These are phyloP conservation scores for Caenorhabditis uteleia DNA, from an alignment of 2,888 invertebrate species.

Conservation along the genomic window DNA sequence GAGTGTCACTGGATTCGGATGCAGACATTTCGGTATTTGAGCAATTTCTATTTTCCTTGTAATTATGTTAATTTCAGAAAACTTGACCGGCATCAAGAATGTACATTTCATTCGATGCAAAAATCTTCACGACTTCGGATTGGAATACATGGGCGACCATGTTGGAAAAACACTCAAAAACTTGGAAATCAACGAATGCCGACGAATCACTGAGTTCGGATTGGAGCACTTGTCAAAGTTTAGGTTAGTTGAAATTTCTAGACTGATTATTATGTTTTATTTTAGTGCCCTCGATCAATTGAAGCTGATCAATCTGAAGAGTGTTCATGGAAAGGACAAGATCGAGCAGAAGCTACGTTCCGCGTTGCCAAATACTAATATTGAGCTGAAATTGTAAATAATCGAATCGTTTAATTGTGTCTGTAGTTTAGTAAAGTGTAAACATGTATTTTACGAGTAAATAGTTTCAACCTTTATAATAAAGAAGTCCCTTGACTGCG, in stretches of 20 bases:
- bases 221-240: slow-evolving; percentile 51
- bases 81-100: slow-evolving; percentile 38
- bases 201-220: slow-evolving; percentile 58
- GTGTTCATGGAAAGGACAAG: slow-evolving; percentile 53
- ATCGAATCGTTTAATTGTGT: background rate
- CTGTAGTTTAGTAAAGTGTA: too few relatives aligned
- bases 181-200: slow-evolving; percentile 52
- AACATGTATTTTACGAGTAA: too few relatives aligned
- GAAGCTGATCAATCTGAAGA: slow-evolving; percentile 43
- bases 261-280: background rate
- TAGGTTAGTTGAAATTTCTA: slow-evolving; percentile 21
- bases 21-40: slow-evolving; percentile 51
- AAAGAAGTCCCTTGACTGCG: too few relatives aligned
- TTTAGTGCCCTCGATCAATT: slow-evolving; percentile 11
- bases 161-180: slow-evolving; percentile 45
- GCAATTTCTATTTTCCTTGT: slow-evolving; percentile 1
- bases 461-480: too few relatives aligned
- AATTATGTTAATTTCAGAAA: slow-evolving; percentile 19
- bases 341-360: slow-evolving; percentile 37
- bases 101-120: slow-evolving; percentile 55
- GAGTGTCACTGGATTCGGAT: slow-evolving; percentile 58
- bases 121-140: slow-evolving; percentile 57
- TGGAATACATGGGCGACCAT: slow-evolving; percentile 56
- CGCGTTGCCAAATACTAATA: slow-evolving; percentile 51
- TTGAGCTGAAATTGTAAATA: slow-evolving; percentile 21